Evolutionary conservation across 2,888 invertebrate species (phyloP), one percentile per base, ranked within the genome.

Genomic region (Romanomermis culicivorax): DNA sequence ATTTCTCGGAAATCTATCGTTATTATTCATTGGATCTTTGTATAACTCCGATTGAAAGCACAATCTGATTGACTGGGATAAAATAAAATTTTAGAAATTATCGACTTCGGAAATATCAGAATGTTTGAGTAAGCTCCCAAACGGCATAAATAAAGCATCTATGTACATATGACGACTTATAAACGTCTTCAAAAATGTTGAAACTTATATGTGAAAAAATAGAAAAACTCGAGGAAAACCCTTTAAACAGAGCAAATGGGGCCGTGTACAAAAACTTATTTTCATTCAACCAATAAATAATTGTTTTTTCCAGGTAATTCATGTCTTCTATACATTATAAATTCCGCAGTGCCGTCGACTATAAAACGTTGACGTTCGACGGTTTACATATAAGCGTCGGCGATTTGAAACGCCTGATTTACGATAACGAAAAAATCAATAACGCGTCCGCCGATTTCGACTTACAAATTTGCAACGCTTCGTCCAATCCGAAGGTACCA

Each of bases 401-500:
- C 50, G 95, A 97, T 70, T 76, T 97, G 60, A 97, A 95, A 73
- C 83, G 86, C 66, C 81, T 85, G 54, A 93, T 97, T 63, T 79
- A 89, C 58, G 83, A 86, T 65, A 89, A 93, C 71, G 93, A 95
- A 71, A 80, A 86, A 55, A 81, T 95, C 65, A 87, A 86, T 54
- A 87, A 86, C 71, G 64, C 63, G 42, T 82, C 83, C 59, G 82
- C 84, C 0, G 89, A 91, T 72, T 91, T 91, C 71, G 95, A 95
- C 76, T 76, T 97, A 56, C 84, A 87, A 74, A 84, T 97, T 59
- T 87, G 86, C 42, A 91, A 93, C 77, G 89, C 89, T 55, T 89
- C 91, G 73, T 89, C 88, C 58, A n/a, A n/a, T n/a, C n/a, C n/a
- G n/a, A 85, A 88, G 75, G 86, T 89, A 91, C 91, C 85, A 63